Base-by-base conservation (phyloP, 2,888 invertebrate genomes). In the Gryllus longicercus region DNA sequence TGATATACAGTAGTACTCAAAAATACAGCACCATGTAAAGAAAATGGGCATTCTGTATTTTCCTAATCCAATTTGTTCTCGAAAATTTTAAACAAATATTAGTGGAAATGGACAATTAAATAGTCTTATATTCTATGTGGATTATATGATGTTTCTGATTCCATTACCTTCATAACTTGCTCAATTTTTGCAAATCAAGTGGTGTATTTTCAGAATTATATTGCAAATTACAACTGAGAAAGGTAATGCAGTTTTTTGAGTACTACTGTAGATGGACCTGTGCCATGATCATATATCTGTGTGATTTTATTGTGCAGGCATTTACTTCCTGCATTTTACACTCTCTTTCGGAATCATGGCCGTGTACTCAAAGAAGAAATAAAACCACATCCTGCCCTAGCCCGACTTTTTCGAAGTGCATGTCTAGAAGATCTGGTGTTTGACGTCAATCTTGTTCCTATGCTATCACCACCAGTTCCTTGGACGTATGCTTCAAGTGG, bases 401-500 rank as follows among this genome's bases (percentile, higher is more conserved):
- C 91, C 25, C 92, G 91, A 84, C 86, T 96, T 80, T 93, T 93
- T 86, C 89, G 91, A 75, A 91, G 91, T 16, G 93, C 94, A 0
- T 90, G 91, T 23, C 90, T 91, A 51, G 91, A 93, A 84, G 90
- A 89, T 0, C 88, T 98, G 83, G 91, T 90, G 78, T 94, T 98
- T 88, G 92, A 94, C 77, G 89, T 79, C 14, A 84, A 86, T 1
- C 83, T 92, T 79, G 88, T 95, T 79, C 98, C 98, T 18, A 93
- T 94, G 89, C 80, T 91, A 23, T 92, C 93, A 82, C 97, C 98
- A 18, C 96, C 98, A 8, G 88, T 93, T 82, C 98, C 98, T 2
- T 98, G 97, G 97, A 88, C 90, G 75, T 89, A 90, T 0, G 85
- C 91, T 3, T 85, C 89, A 63, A 89, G 88, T 79, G 97, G 97